Evolutionary conservation across 2,113 vertebrate species (phyloP), one percentile per base, ranked within the genome.

Genomic region (Haemorhous mexicanus): DNA sequence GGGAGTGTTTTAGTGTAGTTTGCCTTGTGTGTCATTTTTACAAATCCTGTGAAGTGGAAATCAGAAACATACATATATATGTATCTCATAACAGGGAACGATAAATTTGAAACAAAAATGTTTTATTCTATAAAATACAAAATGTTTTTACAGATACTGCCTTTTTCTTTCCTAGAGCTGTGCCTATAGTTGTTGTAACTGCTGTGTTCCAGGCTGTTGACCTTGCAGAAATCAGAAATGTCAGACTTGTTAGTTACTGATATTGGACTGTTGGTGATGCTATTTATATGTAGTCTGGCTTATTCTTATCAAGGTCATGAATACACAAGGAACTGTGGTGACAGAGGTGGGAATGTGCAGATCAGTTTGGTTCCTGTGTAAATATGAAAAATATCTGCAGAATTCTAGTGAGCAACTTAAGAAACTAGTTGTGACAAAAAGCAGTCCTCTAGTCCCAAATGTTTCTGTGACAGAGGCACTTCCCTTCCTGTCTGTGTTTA

Each of bases 11-110:
- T 68, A 70, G 83, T 90, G 8, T 92, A 24, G 23, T 68, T 91
- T 93, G 84, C 84, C 83, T 90, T 88, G n/a, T 49, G 39, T 74
- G 50, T 63, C 52, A 58, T 58, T 95, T 94, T 82, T 82, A 94
- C 47, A 90, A 63, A 84, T 55, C 46, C 76, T 76, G 32, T 78
- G 79, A 77, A 75, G 82, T 82, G 61, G 67, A 90, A 97, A 96
- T 94, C 47, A 62, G 92, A 90, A 94, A 73, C 76, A 33, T 87
- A 68, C 72, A 44, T 44, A 50, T 61, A 26, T 77, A 26, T 78
- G 30, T 90, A 67, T 75, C 37, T 86, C 22, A 7, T 28, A 82
- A 53, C 58, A 67, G 52, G 59, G 75, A 24, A 90, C 37, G 81
- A 69, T 52, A 63, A 52, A 63, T 94, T 86, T 52, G 68, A 53